phyloP scores from a whole-genome alignment of 1,140 invertebrate genomes.

The Doryteuthis pealeii region DNA sequence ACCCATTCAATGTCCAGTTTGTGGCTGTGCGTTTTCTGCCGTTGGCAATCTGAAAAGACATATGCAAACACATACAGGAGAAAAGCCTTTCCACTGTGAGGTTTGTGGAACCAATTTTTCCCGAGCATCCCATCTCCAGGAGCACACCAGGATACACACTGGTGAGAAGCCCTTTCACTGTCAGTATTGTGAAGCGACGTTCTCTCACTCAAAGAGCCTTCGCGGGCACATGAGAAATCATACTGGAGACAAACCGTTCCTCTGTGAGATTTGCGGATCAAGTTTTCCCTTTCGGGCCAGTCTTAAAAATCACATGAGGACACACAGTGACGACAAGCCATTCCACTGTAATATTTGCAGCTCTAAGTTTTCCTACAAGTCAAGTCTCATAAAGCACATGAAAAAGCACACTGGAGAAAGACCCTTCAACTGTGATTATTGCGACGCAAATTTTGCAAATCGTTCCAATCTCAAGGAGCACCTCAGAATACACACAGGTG shows the following conservation, averaged over 20 bases:
- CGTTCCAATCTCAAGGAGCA: conserved; percentile 35
- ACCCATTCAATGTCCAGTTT: too few species aligned
- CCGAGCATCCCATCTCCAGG: conserved; percentile 48
- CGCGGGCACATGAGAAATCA: conserved; percentile 55
- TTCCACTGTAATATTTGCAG: conserved; percentile 90
- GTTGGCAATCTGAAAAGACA: background rate
- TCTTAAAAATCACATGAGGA: background rate
- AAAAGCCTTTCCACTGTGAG: background rate
- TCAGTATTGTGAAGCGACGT: too few species aligned
- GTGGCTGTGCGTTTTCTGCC: too few species aligned
- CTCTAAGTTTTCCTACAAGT: conserved; percentile 83
- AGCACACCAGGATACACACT: conserved; percentile 25
- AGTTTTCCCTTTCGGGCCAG: background rate
- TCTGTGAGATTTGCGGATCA: background rate
- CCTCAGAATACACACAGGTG: conserved; percentile 38
- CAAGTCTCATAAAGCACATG: conserved; percentile 72
- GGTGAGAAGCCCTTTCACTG: conserved; percentile 36
- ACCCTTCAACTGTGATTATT: conserved; percentile 22
- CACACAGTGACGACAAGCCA: conserved; percentile 30
- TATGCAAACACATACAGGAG: background rate
- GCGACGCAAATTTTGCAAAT: conserved; percentile 21
- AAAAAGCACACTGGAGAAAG: conserved; percentile 11
- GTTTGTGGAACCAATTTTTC: conserved; percentile 18
- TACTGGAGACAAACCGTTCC: conserved; percentile 21
- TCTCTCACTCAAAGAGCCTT: too few species aligned